phyloP scores from a whole-genome alignment of 2,113 vertebrate species.

The Halichoeres trimaculatus region DNA sequence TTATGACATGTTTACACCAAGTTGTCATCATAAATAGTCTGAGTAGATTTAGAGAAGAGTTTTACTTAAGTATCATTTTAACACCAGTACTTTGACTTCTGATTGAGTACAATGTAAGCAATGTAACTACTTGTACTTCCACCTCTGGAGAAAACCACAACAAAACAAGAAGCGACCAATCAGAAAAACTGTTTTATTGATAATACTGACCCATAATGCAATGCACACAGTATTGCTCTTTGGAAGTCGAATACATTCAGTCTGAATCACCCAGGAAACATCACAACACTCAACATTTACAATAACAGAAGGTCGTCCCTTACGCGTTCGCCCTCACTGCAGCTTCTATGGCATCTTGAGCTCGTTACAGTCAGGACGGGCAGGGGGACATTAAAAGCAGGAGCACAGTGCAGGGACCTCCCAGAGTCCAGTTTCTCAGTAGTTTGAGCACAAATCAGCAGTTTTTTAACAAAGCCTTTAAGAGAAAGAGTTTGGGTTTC shows the following conservation, averaged over 20 bases:
- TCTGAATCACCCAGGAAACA: constrained; percentile 30
- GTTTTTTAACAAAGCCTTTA: too few relatives aligned
- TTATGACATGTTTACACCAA: too few relatives aligned
- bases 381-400: background rate
- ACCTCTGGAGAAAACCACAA: too few relatives aligned
- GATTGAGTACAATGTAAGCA: too few relatives aligned
- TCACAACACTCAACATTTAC: background rate
- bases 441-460: too few relatives aligned
- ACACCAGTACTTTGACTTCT: too few relatives aligned
- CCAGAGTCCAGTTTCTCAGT: too few relatives aligned
- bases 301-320: background rate
- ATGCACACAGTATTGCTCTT: constrained; percentile 37
- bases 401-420: background rate
- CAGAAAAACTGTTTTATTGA: constrained; percentile 68
- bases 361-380: constrained; percentile 7
- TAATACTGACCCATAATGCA: constrained; percentile 19
- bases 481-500: too few relatives aligned
- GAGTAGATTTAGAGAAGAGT: too few relatives aligned
- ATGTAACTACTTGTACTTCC: too few relatives aligned
- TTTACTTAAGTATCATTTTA: too few relatives aligned
- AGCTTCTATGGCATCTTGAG: constrained; percentile 9
- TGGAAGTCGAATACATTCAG: constrained; percentile 48
- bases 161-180: background rate
- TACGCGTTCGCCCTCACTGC: background rate
- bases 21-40: too few relatives aligned